Percentiles rank a stretch among this genome's conserved stretches.
Evolutionary conservation across 2,797 vertebrate genomes (phyloP).

Genomic region (Sebastolobus altivelis): DNA sequence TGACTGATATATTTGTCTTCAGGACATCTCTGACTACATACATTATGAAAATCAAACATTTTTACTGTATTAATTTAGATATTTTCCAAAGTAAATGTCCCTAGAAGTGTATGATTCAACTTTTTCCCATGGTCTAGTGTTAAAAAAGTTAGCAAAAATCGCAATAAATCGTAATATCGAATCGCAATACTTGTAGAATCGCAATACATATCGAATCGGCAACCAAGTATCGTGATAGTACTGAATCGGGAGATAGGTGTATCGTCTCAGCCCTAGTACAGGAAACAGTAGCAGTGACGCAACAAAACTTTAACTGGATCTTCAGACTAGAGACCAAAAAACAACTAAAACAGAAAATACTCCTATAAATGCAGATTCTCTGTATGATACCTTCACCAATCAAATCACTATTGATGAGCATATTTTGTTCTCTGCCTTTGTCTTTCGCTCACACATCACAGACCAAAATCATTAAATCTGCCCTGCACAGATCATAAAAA

Average conservation of each 20-base stretch:
- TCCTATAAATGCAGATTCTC: neutral
- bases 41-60: too few relatives aligned
- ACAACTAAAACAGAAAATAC: neutral
- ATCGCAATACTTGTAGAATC: too few relatives aligned
- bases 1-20: too few relatives aligned
- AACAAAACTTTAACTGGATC: neutral
- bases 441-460: neutral
- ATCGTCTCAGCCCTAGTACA: neutral
- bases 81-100: too few relatives aligned
- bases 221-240: accelerated
- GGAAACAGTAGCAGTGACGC: neutral
- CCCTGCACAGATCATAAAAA: conserved; percentile 16
- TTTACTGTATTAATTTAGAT: too few relatives aligned
- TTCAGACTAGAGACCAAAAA: neutral
- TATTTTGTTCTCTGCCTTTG: neutral
- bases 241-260: accelerated
- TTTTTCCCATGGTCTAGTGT: too few relatives aligned
- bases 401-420: too few relatives aligned
- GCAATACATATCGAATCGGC: too few relatives aligned
- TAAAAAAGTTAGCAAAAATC: too few relatives aligned
- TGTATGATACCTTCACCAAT: neutral
- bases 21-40: too few relatives aligned
- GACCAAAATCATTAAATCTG: conserved; percentile 25
- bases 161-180: too few relatives aligned
- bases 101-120: too few relatives aligned